Evolutionary conservation across 2,888 invertebrate genomes (phyloP).

Genomic region (Copidosoma aretas): DNA sequence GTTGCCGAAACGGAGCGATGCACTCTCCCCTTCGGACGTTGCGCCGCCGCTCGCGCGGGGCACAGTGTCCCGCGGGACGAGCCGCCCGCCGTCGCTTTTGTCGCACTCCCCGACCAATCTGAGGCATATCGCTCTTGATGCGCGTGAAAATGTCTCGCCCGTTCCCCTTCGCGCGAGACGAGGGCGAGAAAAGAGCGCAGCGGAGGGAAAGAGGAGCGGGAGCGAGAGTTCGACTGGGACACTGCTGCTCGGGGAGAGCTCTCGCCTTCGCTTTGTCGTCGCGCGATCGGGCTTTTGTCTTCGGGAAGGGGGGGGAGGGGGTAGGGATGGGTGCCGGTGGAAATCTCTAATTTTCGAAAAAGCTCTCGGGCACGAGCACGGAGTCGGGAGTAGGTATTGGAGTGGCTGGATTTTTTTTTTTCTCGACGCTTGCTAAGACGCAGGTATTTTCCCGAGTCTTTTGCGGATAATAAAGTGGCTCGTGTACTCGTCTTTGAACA

Average conservation of each 20-base stretch:
- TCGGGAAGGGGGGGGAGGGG: not conserved
- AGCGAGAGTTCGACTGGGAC: not conserved
- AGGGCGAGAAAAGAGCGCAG: too few species aligned
- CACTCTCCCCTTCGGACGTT: too few species aligned
- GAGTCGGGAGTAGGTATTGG: not conserved
- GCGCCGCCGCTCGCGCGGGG: too few species aligned
- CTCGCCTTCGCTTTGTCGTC: not conserved
- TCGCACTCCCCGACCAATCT: too few species aligned
- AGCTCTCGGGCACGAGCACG: not conserved
- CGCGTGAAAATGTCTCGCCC: not conserved
- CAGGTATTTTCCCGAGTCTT: not conserved
- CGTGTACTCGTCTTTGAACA: not conserved
- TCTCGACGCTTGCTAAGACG: not conserved
- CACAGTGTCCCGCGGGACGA: too few species aligned
- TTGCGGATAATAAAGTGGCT: not conserved
- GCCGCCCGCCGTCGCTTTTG: too few species aligned
- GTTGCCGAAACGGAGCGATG: too few species aligned
- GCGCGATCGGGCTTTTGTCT: not conserved
- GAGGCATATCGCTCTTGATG: too few species aligned
- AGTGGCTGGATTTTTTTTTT: not conserved
- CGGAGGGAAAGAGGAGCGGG: too few species aligned
- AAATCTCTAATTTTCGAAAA: not conserved
- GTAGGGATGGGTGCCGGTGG: not conserved
- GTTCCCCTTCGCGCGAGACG: not conserved
- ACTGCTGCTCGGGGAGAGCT: not conserved